Conservation (phyloP, 2,113 vertebrate species). For the Heloderma charlesbogerti region DNA sequence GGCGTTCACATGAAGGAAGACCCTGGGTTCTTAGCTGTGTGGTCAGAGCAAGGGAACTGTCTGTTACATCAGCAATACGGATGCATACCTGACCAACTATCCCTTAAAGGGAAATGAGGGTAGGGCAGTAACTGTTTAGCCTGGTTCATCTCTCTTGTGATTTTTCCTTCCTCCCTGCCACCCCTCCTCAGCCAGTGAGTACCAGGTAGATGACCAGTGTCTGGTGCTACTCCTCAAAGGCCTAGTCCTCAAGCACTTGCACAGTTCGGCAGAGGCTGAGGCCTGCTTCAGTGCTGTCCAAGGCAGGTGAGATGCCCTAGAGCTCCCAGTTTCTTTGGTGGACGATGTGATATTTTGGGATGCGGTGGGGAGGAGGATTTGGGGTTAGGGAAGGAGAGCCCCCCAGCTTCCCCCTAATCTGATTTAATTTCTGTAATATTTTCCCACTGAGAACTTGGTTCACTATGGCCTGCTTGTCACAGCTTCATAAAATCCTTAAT, state of each 20-base stretch:
- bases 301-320: slow-evolving; percentile 81
- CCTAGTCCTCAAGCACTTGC: slow-evolving; percentile 89
- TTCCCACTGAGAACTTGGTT: not conserved
- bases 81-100: too few relatives aligned
- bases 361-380: not conserved
- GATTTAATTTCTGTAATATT: not conserved
- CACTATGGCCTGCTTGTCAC: not conserved
- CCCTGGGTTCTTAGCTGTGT: not conserved
- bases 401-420: not conserved
- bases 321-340: not conserved
- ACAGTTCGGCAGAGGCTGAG: slow-evolving; percentile 82
- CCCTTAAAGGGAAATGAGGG: not conserved
- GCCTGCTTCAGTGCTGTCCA: slow-evolving; percentile 87
- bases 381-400: not conserved
- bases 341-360: not conserved
- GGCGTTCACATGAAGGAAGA: not conserved
- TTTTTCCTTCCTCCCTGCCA: not conserved
- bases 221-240: slow-evolving; percentile 88
- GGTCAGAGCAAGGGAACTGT: not conserved
- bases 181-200: slow-evolving; percentile 80
- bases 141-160: not conserved
- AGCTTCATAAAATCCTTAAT: too few relatives aligned
- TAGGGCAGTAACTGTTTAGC: not conserved
- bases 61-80: not conserved
- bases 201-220: slow-evolving; percentile 87